A percentile compares a stretch with the other conserved stretches of the same genome.
Conservation (phyloP, 2,797 vertebrate genomes). For the Sylvilagus floridanus region DNA sequence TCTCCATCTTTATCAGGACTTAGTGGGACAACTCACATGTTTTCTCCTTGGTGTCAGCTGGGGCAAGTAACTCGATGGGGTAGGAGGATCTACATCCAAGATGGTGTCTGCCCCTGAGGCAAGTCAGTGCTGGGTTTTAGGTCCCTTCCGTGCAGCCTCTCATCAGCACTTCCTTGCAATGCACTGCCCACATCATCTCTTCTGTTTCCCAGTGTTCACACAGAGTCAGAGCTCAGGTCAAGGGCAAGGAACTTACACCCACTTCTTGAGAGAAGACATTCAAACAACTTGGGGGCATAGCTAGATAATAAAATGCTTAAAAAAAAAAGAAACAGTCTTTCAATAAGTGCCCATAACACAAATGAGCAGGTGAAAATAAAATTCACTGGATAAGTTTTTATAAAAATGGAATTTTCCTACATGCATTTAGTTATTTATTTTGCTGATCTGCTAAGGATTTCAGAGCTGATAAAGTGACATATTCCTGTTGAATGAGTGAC, state of each 20-base stretch:
- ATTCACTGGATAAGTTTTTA: slow-evolving; percentile 15
- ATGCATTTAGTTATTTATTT: slow-evolving; percentile 72
- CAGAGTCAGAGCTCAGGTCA: background rate
- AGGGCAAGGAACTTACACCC: accelerated
- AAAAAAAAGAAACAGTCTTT: slow-evolving; percentile 47
- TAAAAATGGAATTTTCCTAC: background rate
- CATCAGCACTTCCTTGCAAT: accelerated
- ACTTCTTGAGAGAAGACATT: background rate
- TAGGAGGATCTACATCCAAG: accelerated
- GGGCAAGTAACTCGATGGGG: accelerated
- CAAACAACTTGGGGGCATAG: no score
- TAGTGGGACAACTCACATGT: accelerated
- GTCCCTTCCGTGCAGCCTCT: background rate
- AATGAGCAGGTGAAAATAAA: slow-evolving; percentile 64
- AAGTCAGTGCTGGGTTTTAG: no score
- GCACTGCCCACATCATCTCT: accelerated
- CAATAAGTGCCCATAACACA: background rate
- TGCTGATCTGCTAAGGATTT: slow-evolving; percentile 63
- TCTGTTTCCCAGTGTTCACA: background rate
- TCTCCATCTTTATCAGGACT: accelerated
- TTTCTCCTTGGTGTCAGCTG: background rate
- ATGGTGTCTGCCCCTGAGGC: background rate
- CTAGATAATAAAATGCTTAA: background rate
- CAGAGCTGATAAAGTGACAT: slow-evolving; percentile 68
- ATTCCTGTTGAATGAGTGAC: slow-evolving; percentile 56